These are phyloP conservation scores for Embiotoca jacksoni DNA, from an alignment of 2,113 vertebrate species.

Conservation along the genomic window DNA sequence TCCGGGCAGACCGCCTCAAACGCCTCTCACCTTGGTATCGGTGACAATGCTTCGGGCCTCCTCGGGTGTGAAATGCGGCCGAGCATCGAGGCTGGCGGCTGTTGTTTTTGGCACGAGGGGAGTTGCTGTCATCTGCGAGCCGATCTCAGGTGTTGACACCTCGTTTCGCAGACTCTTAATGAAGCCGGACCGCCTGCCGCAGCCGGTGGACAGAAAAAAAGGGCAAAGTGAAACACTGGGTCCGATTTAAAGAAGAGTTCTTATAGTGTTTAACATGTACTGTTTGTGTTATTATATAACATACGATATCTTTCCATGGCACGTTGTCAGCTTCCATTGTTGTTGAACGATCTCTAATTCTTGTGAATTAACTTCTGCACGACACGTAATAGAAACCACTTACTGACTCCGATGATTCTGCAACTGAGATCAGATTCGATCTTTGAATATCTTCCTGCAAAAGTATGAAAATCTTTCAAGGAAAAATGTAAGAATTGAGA, in stretches of 20 bases:
- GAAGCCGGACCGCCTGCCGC: constrained; percentile 24
- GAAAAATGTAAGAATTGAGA: no score
- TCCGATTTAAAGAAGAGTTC: neutral
- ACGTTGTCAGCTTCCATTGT: no score
- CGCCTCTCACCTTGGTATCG: constrained; percentile 39
- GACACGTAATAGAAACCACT: no score
- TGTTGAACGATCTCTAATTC: no score
- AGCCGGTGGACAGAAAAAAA: constrained; percentile 8
- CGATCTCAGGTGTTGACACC: constrained; percentile 59
- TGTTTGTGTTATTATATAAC: neutral
- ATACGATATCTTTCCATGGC: neutral
- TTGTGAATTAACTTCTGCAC: no score
- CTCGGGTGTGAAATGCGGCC: constrained; percentile 29
- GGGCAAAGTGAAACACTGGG: neutral
- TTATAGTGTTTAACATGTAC: constrained; percentile 2
- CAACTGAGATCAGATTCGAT: no score
- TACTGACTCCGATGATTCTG: no score
- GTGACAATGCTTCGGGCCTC: constrained; percentile 30
- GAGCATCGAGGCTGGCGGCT: constrained; percentile 11
- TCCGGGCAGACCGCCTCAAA: neutral
- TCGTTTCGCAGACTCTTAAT: constrained; percentile 41
- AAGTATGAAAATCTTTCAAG: no score
- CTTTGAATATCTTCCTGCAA: no score
- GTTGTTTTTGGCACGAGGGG: constrained; percentile 33
- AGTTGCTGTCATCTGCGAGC: constrained; percentile 25